These are phyloP conservation scores for Dromaius novaehollandiae DNA, from an alignment of 2,113 vertebrate genomes.

Conservation along the genomic window DNA sequence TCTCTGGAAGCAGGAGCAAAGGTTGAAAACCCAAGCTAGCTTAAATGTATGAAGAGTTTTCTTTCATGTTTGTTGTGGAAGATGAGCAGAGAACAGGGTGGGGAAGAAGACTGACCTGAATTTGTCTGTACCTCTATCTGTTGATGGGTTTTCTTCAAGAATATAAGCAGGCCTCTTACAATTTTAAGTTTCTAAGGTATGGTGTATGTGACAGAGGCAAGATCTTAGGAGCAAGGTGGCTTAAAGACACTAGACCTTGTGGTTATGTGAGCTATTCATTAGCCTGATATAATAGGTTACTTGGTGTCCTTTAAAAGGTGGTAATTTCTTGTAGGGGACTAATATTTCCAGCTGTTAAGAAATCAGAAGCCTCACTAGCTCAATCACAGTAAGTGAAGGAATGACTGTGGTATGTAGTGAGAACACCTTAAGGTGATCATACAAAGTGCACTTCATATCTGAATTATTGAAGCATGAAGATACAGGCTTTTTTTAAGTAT, in stretches of 20 bases:
- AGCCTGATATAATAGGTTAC: background rate
- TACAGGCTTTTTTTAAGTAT: background rate
- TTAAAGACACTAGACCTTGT: background rate
- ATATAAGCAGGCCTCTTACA: background rate
- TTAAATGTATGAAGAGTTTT: background rate
- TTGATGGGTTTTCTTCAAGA: background rate
- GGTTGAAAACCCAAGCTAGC: background rate
- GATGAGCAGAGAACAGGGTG: background rate
- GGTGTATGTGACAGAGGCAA: background rate
- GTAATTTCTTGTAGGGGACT: background rate
- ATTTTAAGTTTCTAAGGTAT: background rate
- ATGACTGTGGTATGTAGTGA: background rate
- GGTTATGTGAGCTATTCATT: rapidly evolving
- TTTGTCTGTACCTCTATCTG: background rate
- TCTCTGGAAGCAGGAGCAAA: background rate
- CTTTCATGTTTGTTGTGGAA: background rate
- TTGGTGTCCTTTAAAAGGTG: background rate
- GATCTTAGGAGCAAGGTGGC: background rate
- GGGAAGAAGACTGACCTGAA: background rate
- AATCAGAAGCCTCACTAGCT: background rate
- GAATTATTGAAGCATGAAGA: background rate
- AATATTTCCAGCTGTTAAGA: background rate
- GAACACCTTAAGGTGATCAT: background rate
- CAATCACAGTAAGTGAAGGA: background rate
- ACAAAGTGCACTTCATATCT: background rate